Evolutionary conservation across 2,888 invertebrate genomes (phyloP).

Genomic region (Schrankia costaestrigalis): DNA sequence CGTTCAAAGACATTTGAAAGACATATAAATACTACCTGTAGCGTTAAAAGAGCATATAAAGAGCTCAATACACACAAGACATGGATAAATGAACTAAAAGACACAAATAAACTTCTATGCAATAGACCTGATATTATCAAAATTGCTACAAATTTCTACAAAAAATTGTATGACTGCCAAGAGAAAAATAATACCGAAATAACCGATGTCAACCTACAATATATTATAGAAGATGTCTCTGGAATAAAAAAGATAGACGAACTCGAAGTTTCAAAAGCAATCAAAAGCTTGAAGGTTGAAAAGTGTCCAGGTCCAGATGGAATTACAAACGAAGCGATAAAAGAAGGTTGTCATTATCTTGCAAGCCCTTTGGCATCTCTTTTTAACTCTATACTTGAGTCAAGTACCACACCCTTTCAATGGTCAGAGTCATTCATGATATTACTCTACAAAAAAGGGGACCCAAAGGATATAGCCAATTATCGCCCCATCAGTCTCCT

Average conservation of each 20-base stretch:
- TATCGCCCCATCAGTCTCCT: too few relatives aligned
- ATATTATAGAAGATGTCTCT: background rate
- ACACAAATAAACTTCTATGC: background rate
- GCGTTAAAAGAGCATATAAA: conserved; percentile 2
- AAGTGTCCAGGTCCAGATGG: conserved; percentile 2
- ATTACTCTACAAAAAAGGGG: too few relatives aligned
- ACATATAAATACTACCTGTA: background rate
- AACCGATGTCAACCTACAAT: too few relatives aligned
- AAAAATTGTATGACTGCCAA: conserved; percentile 1
- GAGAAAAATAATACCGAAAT: background rate
- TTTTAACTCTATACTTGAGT: background rate
- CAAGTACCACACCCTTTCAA: too few relatives aligned
- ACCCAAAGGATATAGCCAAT: too few relatives aligned
- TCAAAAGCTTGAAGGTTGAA: background rate
- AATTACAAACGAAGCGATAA: conserved; percentile 3
- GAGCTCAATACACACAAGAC: conserved; percentile 1
- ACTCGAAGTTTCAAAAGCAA: conserved; percentile 1
- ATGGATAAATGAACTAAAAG: conserved; percentile 1
- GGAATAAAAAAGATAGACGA: background rate
- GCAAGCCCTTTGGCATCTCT: background rate
- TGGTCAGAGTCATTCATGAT: background rate
- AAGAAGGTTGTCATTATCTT: conserved; percentile 1
- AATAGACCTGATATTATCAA: conserved; percentile 1
- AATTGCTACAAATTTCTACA: conserved; percentile 1
- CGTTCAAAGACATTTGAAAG: background rate